Evolutionary conservation across 1,140 invertebrate species (phyloP), one percentile per base, ranked within the genome.

Genomic region (Drosophila bipectinata): DNA sequence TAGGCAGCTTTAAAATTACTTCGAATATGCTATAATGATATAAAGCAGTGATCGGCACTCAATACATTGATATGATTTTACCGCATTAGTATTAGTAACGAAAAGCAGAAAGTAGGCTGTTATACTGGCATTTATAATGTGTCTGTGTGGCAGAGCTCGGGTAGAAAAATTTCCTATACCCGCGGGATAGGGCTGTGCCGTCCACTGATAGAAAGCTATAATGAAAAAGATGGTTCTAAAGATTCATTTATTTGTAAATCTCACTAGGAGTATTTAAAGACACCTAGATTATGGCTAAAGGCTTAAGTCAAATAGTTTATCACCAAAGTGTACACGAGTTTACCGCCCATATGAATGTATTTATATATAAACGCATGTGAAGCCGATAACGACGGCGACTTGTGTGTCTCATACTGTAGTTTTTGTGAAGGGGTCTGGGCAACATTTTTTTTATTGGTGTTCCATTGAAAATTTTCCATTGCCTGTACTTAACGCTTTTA

Each of bases 231-330:
- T 34, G 34, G 10, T 37, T 4, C 34, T 37, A 37, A 0, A 12
- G 4, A 12, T 12, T 59, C 9, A 12, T 62, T 45, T 14, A 9
- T 8, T 48, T 68, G 28, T 68, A 37, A 47, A 53, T 41, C 54
- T 34, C 24, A 39, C 39, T 48, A 52, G 57, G 34, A 39, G 39
- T 66, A 81, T 66, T 18, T 9, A 12, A 32, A 69, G 34, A 37
- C 44, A 51, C 58, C 52, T 37, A 32, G 53, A 32, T 39, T 58
- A 56, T 18, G 18, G 18, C 26, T 47, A 53, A 67, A 30, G 41
- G 34, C 73, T 74, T 63, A 69, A 77, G 81, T 84, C 81, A 84
- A 47, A 71, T 85, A 85, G 81, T 84, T 84, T 84, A 84, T 84
- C 81, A 77, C 67, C 21, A 18, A 10, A 37, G 10, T 37, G 34